Evolutionary conservation across 2,888 invertebrate genomes (phyloP).

Genomic region (Emesis furor): DNA sequence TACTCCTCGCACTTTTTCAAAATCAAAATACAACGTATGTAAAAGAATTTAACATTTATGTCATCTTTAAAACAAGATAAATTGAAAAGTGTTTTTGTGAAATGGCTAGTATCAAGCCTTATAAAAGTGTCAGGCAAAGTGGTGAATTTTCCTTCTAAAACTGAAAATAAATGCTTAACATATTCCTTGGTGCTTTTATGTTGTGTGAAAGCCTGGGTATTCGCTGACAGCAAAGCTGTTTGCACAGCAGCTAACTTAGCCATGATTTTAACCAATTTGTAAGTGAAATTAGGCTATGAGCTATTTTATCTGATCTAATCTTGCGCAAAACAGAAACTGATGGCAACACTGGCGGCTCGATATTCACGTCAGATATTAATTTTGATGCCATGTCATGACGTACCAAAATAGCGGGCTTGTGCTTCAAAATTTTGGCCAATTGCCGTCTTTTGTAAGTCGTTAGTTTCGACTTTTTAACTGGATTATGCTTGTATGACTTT

Average conservation of each 20-base stretch:
- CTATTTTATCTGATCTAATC: neutral
- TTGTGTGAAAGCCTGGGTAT: conserved; percentile 7
- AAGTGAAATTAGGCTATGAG: conserved; percentile 7
- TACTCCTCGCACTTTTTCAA: neutral
- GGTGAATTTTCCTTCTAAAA: neutral
- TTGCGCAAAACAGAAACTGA: neutral
- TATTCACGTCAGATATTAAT: too few relatives aligned
- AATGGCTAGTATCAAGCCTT: neutral
- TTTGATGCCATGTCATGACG: too few relatives aligned
- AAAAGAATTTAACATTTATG: neutral
- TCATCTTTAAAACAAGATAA: too few relatives aligned
- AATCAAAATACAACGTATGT: conserved; percentile 4
- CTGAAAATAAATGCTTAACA: conserved; percentile 7
- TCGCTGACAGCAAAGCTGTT: neutral
- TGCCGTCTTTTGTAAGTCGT: too few relatives aligned
- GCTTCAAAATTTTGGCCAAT: too few relatives aligned
- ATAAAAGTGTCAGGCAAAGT: conserved; percentile 4
- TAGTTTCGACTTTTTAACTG: too few relatives aligned
- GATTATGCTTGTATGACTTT: too few relatives aligned
- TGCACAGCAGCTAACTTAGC: too few relatives aligned
- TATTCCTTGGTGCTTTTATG: conserved; percentile 4
- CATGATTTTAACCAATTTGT: conserved; percentile 2
- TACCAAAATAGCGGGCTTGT: too few relatives aligned
- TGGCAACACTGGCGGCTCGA: neutral
- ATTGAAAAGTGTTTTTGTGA: conserved; percentile 3